phyloP scores from a whole-genome alignment of 2,113 vertebrate genomes.

The Clarias magur region DNA sequence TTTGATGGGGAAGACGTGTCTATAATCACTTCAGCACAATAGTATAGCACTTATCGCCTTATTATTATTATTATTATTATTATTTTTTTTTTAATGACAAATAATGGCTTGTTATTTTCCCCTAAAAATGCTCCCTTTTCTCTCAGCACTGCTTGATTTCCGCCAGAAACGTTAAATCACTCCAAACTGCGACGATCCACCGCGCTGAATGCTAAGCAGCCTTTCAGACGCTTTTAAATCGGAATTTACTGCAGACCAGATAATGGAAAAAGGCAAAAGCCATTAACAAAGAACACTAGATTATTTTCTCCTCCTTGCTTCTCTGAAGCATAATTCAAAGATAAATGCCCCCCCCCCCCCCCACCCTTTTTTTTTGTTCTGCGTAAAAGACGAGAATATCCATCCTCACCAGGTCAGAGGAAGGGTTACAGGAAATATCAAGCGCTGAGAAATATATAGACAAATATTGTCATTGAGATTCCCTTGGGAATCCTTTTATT shows the following conservation, averaged over 20 bases:
- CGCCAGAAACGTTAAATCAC: background rate
- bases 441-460: background rate
- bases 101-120: background rate
- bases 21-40: no score
- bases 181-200: background rate
- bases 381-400: background rate
- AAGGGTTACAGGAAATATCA: background rate
- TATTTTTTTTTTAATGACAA: background rate
- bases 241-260: constrained; percentile 31
- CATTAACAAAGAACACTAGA: constrained; percentile 32
- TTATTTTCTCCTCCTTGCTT: constrained; percentile 19
- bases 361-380: background rate
- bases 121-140: background rate
- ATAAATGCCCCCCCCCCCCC: constrained; percentile 13
- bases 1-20: background rate
- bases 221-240: constrained; percentile 25
- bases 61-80: background rate
- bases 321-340: constrained; percentile 2
- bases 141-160: background rate
- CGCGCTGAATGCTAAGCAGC: constrained; percentile 28
- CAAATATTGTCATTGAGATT: background rate
- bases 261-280: constrained; percentile 34
- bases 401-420: background rate
- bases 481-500: background rate
- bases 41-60: background rate